Percentiles rank a stretch among this genome's conserved stretches.
phyloP scores from a whole-genome alignment of 1,140 invertebrate species.

The Caenorhabditis inopinata region DNA sequence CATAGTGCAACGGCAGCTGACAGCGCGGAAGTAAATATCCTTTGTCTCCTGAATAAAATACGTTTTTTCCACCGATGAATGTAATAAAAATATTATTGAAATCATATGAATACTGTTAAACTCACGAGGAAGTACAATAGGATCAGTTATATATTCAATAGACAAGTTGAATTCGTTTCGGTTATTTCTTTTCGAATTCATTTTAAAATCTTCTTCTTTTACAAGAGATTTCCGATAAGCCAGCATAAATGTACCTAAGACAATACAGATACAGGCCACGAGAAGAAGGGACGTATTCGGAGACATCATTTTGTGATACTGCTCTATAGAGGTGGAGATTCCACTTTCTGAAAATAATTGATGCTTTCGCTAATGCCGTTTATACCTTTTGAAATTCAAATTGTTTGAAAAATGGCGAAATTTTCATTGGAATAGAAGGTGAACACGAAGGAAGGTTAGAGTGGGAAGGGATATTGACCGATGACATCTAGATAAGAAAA shows the following conservation, averaged over 20 bases:
- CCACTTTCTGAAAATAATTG: background rate
- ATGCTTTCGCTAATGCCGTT: background rate
- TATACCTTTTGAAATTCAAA: no score
- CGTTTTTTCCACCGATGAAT: background rate
- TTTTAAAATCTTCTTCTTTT: background rate
- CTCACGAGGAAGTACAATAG: background rate
- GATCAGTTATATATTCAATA: background rate
- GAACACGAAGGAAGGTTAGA: background rate
- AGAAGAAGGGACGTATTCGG: background rate
- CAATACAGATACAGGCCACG: background rate
- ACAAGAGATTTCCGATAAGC: background rate
- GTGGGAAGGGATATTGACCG: background rate
- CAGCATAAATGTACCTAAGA: background rate
- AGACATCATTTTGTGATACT: background rate
- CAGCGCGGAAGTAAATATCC: background rate
- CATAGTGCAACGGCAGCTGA: background rate
- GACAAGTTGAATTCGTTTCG: background rate
- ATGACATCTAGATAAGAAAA: constrained; percentile 18
- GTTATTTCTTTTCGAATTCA: no score
- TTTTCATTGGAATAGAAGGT: background rate
- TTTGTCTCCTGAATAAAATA: background rate
- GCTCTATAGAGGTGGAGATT: background rate
- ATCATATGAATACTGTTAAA: background rate
- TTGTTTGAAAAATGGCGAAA: background rate
- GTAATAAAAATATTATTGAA: background rate